Conservation (phyloP, 2,113 vertebrate genomes). For the Cervus canadensis region DNA sequence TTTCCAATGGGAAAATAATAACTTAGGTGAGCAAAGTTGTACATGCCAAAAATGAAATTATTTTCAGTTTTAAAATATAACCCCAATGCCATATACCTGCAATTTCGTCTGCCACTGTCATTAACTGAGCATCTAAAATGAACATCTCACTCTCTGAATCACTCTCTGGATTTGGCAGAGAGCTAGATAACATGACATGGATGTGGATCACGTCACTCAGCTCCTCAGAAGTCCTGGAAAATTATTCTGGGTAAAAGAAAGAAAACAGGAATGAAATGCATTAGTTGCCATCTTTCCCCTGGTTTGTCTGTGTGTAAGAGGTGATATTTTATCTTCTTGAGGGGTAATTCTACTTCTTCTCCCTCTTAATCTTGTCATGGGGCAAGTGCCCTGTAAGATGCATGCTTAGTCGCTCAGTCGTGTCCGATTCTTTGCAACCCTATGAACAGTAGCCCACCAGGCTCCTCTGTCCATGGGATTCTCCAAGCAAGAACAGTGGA, state of each 20-base stretch:
- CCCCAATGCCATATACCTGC: background rate
- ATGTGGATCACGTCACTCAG: background rate
- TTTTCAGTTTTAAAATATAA: slow-evolving; percentile 58
- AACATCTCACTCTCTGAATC: slow-evolving; percentile 10
- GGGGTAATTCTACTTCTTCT: background rate
- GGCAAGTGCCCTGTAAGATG: background rate
- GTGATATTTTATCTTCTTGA: background rate
- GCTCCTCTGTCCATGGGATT: background rate
- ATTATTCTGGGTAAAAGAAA: slow-evolving; percentile 19
- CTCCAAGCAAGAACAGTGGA: background rate
- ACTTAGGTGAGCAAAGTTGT: slow-evolving; percentile 44
- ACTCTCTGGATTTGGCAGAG: background rate
- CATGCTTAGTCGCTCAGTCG: background rate
- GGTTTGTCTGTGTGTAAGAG: background rate
- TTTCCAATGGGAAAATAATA: slow-evolving; percentile 58
- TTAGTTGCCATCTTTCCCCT: background rate
- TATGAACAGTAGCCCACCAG: background rate
- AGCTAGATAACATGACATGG: background rate
- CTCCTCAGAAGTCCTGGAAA: background rate
- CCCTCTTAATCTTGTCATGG: background rate
- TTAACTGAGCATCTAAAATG: slow-evolving; percentile 32
- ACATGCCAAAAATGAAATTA: slow-evolving; percentile 53
- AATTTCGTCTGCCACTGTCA: slow-evolving; percentile 39
- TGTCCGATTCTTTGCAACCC: background rate
- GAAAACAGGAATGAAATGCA: background rate